These are phyloP conservation scores for Trachymyrmex cornetzi DNA, from an alignment of 1,140 invertebrate genomes.

Conservation along the genomic window DNA sequence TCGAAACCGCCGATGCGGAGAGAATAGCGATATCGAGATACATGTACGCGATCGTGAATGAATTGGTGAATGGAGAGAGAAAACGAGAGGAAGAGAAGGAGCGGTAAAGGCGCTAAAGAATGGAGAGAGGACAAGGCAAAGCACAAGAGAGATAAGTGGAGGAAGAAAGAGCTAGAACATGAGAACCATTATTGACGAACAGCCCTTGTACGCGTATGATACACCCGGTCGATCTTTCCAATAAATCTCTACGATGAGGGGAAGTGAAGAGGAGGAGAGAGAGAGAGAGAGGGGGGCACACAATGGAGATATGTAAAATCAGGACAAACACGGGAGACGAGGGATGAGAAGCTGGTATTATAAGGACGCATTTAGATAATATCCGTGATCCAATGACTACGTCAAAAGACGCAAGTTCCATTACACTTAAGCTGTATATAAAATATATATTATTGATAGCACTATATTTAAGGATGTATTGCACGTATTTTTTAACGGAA, in stretches of 20 bases:
- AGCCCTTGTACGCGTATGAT: slow-evolving; percentile 68
- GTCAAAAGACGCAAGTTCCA: slow-evolving; percentile 10
- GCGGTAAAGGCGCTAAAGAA: too few species aligned
- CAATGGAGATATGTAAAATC: slow-evolving; percentile 61
- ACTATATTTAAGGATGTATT: too few species aligned
- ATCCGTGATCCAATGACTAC: neutral
- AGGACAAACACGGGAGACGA: slow-evolving; percentile 15
- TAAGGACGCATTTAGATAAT: slow-evolving; percentile 4
- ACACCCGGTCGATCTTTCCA: slow-evolving; percentile 73
- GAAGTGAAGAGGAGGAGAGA: slow-evolving; percentile 9
- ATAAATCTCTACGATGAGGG: slow-evolving; percentile 63
- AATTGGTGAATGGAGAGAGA: neutral
- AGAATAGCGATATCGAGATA: slow-evolving; percentile 27
- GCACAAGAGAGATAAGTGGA: neutral
- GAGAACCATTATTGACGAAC: slow-evolving; percentile 67
- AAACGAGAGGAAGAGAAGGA: neutral
- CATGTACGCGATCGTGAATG: slow-evolving; percentile 36
- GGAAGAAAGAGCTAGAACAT: slow-evolving; percentile 41
- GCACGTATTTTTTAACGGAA: too few species aligned
- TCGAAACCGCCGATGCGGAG: slow-evolving; percentile 26
- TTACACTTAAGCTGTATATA: neutral
- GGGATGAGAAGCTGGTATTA: neutral
- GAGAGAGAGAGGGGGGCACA: slow-evolving; percentile 25
- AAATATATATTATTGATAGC: neutral
- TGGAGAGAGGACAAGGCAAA: neutral